Evolutionary conservation across 1,140 invertebrate genomes (phyloP), one percentile per base, ranked within the genome.

Genomic region (Achatina immaculata): DNA sequence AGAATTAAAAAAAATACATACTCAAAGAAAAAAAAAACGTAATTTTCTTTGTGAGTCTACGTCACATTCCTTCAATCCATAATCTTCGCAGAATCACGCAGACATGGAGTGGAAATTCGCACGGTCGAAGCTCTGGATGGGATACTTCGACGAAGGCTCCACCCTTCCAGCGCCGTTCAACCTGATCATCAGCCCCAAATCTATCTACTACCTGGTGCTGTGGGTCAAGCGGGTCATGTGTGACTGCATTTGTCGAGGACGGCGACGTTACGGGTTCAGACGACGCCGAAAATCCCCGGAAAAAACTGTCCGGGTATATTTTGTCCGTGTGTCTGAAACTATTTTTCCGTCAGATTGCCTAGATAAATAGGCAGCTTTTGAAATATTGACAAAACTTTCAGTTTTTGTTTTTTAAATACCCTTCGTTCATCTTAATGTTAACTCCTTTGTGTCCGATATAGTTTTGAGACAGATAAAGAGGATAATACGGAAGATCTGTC

Each of bases 71-170:
- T 68, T 68, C n/a, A n/a, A n/a, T n/a, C n/a, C n/a, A n/a, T n/a
- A n/a, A n/a, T n/a, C n/a, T n/a, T 80, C 81, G 42, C 84, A 93
- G 93, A 93, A 93, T 81, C 93, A 93, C 83, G 93, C 93, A 0
- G 93, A 94, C 87, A 89, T 93, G 84, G 93, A 94, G 85, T 94
- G 93, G 93, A 94, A 94, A 83, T 94, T 93, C 84, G 92, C 93
- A 31, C 88, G 93, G 14, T 93, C 93, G 19, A 93, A 94, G 81
- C 87, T 94, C 7, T 94, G 93, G 93, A 93, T 93, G 92, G 91
- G 92, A 36, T 93, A 93, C 82, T 93, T 93, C 83, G 92, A 93
- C 79, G 92, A 93, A 83, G 93, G 93, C 0, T 93, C 92, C 7
- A 93, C 92, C 40, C 87, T 94, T 7, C 93, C 93, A 0, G 89